Base-by-base conservation (phyloP, 2,888 invertebrate genomes). In the Aporophyla lueneburgensis region DNA sequence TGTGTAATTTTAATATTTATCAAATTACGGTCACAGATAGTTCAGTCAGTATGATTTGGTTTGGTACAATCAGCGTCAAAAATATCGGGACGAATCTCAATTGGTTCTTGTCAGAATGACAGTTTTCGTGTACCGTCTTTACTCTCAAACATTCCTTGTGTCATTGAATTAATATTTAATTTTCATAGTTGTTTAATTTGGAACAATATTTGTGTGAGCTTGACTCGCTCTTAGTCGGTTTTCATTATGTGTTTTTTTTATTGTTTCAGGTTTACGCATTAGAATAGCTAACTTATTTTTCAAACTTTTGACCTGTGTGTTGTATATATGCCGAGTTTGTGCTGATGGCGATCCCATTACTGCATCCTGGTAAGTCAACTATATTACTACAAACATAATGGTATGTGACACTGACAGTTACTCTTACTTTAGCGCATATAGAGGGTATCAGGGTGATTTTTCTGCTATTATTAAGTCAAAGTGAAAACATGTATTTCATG, bases 201-300 rank as follows among this genome's bases (percentile, higher is more conserved):
- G 33, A 33, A 33, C 33, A 33, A 33, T 33, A 33, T 33, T 33
- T 53, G 0, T 33, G 53, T 16, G 3, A 33, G 16, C n/a, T 53
- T 33, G 10, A 33, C 2, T 33, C 51, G 10, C n/a, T 56, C 10
- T 40, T n/a, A 16, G 6, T 10, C 19, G 19, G 54, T 40, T n/a
- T 40, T 56, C 19, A 54, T n/a, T 33, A n/a, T n/a, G 6, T 19
- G 54, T 54, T 10, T 54, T 58, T 80, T 59, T 67, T 21, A 81
- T 95, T 93, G 90, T 97, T 97, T 80, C 97, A 99, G 99, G 99
- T 98, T 98, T 99, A 96, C 98, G 99, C 94, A 99, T 99, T 97
- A 98, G 99, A 94, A 98, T 99, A 95, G 99, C 99, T 92, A 99
- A 99, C 97, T 97, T 99, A 96, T 98, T 99, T 97, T 99, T 99